Evolutionary conservation across 2,888 invertebrate genomes (phyloP).

Genomic region (Zhuqinia jingwanae): DNA sequence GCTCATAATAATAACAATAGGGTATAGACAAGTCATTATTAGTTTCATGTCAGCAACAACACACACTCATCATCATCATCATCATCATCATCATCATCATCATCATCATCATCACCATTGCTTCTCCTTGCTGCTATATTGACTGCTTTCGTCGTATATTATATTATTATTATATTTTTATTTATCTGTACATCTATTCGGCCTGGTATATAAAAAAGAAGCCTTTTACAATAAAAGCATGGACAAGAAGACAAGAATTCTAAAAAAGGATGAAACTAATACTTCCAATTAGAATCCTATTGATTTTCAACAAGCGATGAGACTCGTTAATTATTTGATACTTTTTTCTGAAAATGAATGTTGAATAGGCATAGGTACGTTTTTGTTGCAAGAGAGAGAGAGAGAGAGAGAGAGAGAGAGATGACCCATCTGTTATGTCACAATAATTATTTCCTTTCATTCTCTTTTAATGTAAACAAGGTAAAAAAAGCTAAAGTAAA

Average conservation of each 20-base stretch:
- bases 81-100: too few species aligned
- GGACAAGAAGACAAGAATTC: too few species aligned
- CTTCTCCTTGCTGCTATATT: too few species aligned
- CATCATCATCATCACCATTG: too few species aligned
- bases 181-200: too few species aligned
- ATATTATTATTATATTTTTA: too few species aligned
- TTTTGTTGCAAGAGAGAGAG: not conserved
- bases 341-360: not conserved
- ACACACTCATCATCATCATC: too few species aligned
- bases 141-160: too few species aligned
- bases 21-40: not conserved
- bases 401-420: not conserved
- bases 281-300: slow-evolving; percentile 75
- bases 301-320: slow-evolving; percentile 67
- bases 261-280: slow-evolving; percentile 70
- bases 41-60: not conserved
- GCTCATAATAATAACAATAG: not conserved
- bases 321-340: slow-evolving; percentile 72
- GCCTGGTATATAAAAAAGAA: too few species aligned
- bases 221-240: too few species aligned
- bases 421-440: slow-evolving; percentile 67
- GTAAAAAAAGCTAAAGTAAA: slow-evolving; percentile 30
- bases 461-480: too few species aligned
- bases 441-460: slow-evolving; percentile 26
- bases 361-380: not conserved